Evolutionary conservation across 2,797 vertebrate species (phyloP).

Genomic region (Macropus fuliginosus): DNA sequence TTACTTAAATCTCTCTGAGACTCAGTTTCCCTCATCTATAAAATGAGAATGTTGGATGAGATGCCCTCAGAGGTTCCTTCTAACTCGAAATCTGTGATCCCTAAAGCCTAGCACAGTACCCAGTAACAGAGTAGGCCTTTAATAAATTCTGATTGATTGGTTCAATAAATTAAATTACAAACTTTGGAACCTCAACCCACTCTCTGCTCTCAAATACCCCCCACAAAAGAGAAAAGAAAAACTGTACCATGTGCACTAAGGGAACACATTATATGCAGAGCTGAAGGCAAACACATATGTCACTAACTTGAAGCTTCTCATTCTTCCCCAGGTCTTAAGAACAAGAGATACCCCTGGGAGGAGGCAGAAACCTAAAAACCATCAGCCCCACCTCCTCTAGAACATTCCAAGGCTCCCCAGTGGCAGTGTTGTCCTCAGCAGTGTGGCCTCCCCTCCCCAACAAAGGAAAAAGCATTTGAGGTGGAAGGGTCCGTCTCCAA

Average conservation of each 20-base stretch:
- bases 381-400: background rate
- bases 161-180: slow-evolving; percentile 7
- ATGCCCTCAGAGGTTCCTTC: background rate
- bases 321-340: background rate
- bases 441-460: background rate
- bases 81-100: background rate
- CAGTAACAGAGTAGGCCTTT: background rate
- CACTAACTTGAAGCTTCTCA: background rate
- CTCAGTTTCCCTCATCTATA: background rate
- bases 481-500: background rate
- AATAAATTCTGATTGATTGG: background rate
- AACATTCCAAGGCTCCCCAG: background rate
- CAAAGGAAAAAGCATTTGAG: slow-evolving; percentile 3
- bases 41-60: background rate
- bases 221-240: background rate
- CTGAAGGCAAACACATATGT: background rate
- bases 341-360: background rate
- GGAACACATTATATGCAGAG: background rate
- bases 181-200: background rate
- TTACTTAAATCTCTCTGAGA: background rate
- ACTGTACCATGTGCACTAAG: background rate
- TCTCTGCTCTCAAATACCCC: background rate
- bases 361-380: background rate
- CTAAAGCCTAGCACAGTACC: background rate
- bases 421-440: background rate